Conservation (phyloP, 2,797 vertebrate species). For the Spinibarbus caldwelli region DNA sequence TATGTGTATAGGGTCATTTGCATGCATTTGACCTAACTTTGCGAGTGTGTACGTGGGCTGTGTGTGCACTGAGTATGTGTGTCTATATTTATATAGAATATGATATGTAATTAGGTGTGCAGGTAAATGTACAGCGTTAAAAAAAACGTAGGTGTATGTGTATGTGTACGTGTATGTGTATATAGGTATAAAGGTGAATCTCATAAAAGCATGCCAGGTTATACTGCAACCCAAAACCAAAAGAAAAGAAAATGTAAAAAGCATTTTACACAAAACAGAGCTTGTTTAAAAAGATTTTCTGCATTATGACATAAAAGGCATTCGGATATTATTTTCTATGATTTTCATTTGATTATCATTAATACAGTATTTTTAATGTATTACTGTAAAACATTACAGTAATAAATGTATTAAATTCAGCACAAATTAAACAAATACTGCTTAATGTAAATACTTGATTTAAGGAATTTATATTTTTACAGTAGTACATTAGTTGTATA, state of each 20-base stretch:
- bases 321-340: background rate
- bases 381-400: background rate
- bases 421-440: background rate
- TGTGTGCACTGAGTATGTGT: background rate
- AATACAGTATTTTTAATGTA: background rate
- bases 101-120: background rate
- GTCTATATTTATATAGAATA: constrained; percentile 21
- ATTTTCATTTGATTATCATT: background rate
- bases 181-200: background rate
- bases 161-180: background rate
- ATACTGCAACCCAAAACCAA: background rate
- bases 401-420: background rate
- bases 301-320: background rate
- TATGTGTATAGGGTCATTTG: constrained; percentile 21
- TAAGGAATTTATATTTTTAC: background rate
- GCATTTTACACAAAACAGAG: background rate
- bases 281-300: background rate
- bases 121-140: background rate
- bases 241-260: background rate
- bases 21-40: constrained; percentile 25
- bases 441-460: background rate
- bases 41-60: constrained; percentile 5
- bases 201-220: background rate
- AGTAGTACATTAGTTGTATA: background rate
- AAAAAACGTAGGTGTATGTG: background rate